A percentile compares a stretch with the other conserved stretches of the same genome.
Conservation (phyloP, 2,888 invertebrate species). For the Lepeophtheirus nordmannii region DNA sequence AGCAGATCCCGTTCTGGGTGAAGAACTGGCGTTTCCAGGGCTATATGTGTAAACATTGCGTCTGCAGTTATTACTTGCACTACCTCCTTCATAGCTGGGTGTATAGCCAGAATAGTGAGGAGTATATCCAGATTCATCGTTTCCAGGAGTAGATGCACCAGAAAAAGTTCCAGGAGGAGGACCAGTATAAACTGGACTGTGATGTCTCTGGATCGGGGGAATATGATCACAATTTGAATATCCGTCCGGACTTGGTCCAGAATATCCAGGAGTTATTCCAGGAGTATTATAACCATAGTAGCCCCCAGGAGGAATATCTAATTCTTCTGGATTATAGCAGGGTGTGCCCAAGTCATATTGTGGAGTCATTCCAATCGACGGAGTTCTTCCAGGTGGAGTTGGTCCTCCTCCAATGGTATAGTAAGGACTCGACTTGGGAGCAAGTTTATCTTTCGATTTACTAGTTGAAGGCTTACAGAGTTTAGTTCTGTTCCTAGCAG, state of each 20-base stretch:
- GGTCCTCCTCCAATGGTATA: neutral
- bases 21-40: constrained; percentile 4
- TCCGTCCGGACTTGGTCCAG: constrained; percentile 11
- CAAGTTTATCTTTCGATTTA: neutral
- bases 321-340: constrained; percentile 11
- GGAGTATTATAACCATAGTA: neutral
- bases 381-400: constrained; percentile 16
- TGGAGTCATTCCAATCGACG: constrained; percentile 8
- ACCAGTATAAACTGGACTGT: constrained; percentile 10
- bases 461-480: neutral
- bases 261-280: constrained; percentile 10
- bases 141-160: constrained; percentile 11
- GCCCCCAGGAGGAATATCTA: neutral
- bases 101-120: constrained; percentile 12
- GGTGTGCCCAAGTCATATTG: constrained; percentile 16
- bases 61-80: neutral
- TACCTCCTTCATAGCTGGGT: neutral
- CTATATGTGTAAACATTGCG: constrained; percentile 3
- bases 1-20: neutral
- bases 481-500: neutral
- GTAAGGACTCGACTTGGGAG: neutral
- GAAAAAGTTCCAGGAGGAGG: constrained; percentile 6
- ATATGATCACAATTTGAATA: neutral
- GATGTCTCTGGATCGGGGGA: constrained; percentile 3
- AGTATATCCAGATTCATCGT: constrained; percentile 8